Conservation (phyloP, 1,140 invertebrate species). For the Physella acuta region DNA sequence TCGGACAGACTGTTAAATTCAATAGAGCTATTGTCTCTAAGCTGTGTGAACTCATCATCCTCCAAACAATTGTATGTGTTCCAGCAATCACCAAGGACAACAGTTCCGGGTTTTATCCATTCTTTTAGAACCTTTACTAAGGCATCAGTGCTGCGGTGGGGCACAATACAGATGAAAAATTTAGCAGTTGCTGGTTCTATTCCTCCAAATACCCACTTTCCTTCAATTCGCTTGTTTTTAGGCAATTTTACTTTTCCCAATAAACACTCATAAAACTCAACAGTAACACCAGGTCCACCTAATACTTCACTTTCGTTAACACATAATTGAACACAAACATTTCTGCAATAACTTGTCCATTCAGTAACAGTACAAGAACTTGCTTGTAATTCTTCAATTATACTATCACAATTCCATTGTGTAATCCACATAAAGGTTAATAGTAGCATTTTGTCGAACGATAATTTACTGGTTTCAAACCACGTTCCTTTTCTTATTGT, state of each 20-base stretch:
- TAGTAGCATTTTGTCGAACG: too few relatives aligned
- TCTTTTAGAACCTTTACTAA: background rate
- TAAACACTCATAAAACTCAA: background rate
- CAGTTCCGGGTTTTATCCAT: background rate
- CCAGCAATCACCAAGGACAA: background rate
- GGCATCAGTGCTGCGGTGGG: background rate
- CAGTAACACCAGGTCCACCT: background rate
- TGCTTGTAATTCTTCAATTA: too few relatives aligned
- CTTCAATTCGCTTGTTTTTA: background rate
- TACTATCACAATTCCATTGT: too few relatives aligned
- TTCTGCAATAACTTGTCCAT: too few relatives aligned
- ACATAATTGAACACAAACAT: too few relatives aligned
- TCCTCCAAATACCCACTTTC: background rate
- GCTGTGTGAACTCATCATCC: background rate
- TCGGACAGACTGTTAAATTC: too few relatives aligned
- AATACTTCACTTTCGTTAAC: too few relatives aligned
- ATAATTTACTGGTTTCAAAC: too few relatives aligned
- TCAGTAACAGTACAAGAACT: too few relatives aligned
- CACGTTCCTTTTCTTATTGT: too few relatives aligned
- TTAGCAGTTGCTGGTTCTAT: background rate
- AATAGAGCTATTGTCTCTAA: background rate
- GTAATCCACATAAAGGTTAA: too few relatives aligned
- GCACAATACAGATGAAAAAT: background rate
- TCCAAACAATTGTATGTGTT: background rate
- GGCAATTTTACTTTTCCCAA: background rate